Percentiles rank a stretch among this genome's conserved stretches.
These are phyloP conservation scores for Paramisgurnus dabryanus DNA, from an alignment of 2,113 vertebrate species.

Conservation along the genomic window DNA sequence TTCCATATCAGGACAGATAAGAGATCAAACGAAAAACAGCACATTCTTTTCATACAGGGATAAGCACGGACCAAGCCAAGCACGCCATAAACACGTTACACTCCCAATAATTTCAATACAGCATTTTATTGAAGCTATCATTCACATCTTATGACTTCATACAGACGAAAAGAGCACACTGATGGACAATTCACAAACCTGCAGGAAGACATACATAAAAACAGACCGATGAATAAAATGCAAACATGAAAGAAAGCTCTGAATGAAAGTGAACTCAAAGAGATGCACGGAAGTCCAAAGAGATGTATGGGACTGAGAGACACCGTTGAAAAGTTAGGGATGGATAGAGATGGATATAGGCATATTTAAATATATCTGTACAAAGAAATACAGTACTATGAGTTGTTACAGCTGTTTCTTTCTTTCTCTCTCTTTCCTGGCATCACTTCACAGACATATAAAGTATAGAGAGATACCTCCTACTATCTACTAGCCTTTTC, in stretches of 20 bases:
- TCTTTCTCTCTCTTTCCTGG: constrained; percentile 59
- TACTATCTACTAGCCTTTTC: constrained; percentile 55
- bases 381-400: constrained; percentile 52
- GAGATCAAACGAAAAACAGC: constrained; percentile 37
- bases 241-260: constrained; percentile 17
- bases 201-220: constrained; percentile 42
- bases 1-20: constrained; percentile 18
- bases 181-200: constrained; percentile 22
- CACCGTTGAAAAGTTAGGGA: not conserved
- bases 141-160: constrained; percentile 32
- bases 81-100: constrained; percentile 15
- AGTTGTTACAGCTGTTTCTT: constrained; percentile 72
- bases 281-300: not conserved
- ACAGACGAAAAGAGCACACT: constrained; percentile 18
- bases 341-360: constrained; percentile 3
- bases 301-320: constrained; percentile 17
- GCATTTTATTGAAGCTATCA: constrained; percentile 50
- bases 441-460: constrained; percentile 66
- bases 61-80: constrained; percentile 37
- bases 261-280: not conserved
- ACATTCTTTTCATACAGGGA: constrained; percentile 12
- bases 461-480: constrained; percentile 61
- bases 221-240: constrained; percentile 41
- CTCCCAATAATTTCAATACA: constrained; percentile 38
- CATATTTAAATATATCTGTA: constrained; percentile 10